These are phyloP conservation scores for Chelonus insularis DNA, from an alignment of 1,140 invertebrate species.

Conservation along the genomic window DNA sequence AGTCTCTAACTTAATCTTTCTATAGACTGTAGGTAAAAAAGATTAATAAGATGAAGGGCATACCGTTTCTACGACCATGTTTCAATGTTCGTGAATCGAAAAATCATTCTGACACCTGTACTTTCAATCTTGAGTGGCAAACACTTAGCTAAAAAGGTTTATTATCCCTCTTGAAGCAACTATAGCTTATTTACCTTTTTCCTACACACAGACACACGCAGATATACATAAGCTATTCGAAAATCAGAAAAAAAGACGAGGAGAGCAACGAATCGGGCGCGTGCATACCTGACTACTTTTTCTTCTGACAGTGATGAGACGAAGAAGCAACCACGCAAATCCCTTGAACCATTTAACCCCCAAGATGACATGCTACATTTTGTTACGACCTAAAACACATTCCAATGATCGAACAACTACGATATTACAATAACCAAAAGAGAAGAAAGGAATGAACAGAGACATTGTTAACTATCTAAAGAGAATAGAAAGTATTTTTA, in stretches of 20 bases:
- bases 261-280: not conserved
- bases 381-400: conserved; percentile 27
- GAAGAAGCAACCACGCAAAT: not conserved
- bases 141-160: conserved; percentile 49
- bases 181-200: conserved; percentile 36
- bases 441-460: conserved; percentile 11
- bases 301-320: not conserved
- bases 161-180: conserved; percentile 34
- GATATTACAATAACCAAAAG: conserved; percentile 3
- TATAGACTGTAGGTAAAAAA: conserved; percentile 17
- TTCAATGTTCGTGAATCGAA: conserved; percentile 23
- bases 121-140: conserved; percentile 41
- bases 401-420: conserved; percentile 12
- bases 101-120: conserved; percentile 40
- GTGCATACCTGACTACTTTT: conserved; percentile 25
- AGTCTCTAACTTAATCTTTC: conserved; percentile 23
- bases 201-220: conserved; percentile 15
- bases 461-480: no score
- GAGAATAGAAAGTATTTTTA: no score
- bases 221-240: no score
- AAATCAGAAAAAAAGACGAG: not conserved
- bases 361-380: conserved; percentile 47
- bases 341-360: conserved; percentile 47
- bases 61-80: conserved; percentile 31
- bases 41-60: conserved; percentile 18